Evolutionary conservation across 2,888 invertebrate genomes (phyloP), one percentile per base, ranked within the genome.

Genomic region (Epirrhoe alternata): DNA sequence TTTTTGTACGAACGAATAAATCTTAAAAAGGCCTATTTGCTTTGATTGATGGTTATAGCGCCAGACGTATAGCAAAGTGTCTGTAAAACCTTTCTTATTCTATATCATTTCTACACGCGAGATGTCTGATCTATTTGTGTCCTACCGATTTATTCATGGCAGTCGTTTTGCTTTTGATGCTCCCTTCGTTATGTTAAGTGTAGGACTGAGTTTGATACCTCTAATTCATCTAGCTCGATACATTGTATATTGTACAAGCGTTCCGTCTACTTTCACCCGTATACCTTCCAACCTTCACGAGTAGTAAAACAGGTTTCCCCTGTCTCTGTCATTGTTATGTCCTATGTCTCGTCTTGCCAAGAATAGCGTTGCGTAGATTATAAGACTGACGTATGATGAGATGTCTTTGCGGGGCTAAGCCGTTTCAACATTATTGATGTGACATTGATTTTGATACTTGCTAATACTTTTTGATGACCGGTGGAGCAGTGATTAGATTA

Each of bases 231-330:
- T 74, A 74, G 70, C 70, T 61, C 67, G 69, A 66, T 74, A 73
- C 69, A 67, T 68, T 71, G 72, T 72, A 75, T 74, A 74, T 62
- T 73, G 67, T 70, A 50, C 30, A 38, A 12, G 14, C 7, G 50
- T 56, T 14, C 49, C 49, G 35, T 50, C 77, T 72, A 83, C 85
- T 85, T 84, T 85, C 85, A 84, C 83, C 82, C 64, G 75, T 77
- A 76, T 83, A 81, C 83, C 78, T 77, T 62, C 70, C 75, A 83
- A 77, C 79, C 81, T 83, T 81, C 81, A 74, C 74, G 72, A 74
- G 69, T 71, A 71, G 68, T 73, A 61, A 69, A 84, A 82, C 83
- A 72, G 77, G 83, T 83, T 83, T 79, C 74, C 75, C 73, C 71
- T 74, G 72, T 73, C 67, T 79, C 61, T 71, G 59, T 70, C 72